phyloP scores from a whole-genome alignment of 2,888 invertebrate genomes.

The Formica aserva region DNA sequence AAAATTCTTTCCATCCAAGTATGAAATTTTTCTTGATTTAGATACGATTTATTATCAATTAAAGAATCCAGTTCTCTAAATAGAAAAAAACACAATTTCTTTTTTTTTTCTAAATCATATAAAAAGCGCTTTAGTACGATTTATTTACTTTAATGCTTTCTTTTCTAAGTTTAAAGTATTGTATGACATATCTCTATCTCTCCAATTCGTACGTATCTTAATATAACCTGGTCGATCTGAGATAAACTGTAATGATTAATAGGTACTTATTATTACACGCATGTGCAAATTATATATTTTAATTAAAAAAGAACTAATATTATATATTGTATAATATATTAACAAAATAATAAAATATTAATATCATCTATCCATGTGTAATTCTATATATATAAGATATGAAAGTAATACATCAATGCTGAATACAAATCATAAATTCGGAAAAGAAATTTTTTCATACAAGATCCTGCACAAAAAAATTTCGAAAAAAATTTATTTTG shows the following conservation, averaged over 20 bases:
- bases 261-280: not conserved
- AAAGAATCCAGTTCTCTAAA: slow-evolving; percentile 85
- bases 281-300: not conserved
- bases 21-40: slow-evolving; percentile 86
- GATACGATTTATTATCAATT: slow-evolving; percentile 86
- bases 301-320: not conserved
- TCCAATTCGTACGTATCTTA: slow-evolving; percentile 7
- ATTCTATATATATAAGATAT: too few relatives aligned
- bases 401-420: too few relatives aligned
- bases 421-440: too few relatives aligned
- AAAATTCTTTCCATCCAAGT: slow-evolving; percentile 87
- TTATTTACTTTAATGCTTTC: not conserved
- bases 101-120: not conserved
- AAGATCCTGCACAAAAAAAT: too few relatives aligned
- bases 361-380: too few relatives aligned
- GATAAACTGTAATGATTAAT: slow-evolving; percentile 39
- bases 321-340: not conserved
- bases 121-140: not conserved
- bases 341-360: too few relatives aligned
- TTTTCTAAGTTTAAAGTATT: not conserved
- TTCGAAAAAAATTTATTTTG: too few relatives aligned
- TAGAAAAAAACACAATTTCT: not conserved
- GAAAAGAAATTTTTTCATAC: too few relatives aligned
- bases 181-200: not conserved
- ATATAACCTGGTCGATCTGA: slow-evolving; percentile 20